Conservation (phyloP, 2,888 invertebrate species). For the Flabesymbios commensalis region DNA sequence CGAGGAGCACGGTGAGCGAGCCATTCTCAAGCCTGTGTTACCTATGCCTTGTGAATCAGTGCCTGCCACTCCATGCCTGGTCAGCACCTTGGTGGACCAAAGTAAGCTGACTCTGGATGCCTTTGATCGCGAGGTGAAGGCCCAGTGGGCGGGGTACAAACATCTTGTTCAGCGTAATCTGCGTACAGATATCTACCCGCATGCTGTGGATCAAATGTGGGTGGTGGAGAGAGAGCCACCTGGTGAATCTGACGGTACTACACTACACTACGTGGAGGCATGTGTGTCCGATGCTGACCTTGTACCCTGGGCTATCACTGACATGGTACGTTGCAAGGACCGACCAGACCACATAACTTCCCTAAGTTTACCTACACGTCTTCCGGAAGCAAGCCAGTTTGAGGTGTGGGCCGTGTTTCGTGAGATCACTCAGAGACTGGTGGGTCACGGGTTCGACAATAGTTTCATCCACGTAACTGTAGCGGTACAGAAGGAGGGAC, state of each 20-base stretch:
- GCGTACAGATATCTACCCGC: no score
- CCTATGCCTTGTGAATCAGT: not conserved
- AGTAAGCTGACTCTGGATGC: not conserved
- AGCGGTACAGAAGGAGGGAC: not conserved
- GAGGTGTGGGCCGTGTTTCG: conserved; percentile 13
- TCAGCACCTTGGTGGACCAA: no score
- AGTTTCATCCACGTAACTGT: conserved; percentile 2
- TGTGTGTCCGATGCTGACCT: conserved; percentile 6
- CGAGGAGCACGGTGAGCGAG: not conserved
- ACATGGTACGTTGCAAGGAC: not conserved
- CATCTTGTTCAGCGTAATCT: not conserved
- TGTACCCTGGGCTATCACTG: conserved; percentile 10
- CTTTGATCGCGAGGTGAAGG: not conserved
- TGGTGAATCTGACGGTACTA: not conserved
- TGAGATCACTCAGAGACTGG: conserved; percentile 1
- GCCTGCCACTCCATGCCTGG: no score
- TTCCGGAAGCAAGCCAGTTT: not conserved
- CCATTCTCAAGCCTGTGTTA: not conserved
- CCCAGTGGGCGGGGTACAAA: not conserved
- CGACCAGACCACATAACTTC: not conserved
- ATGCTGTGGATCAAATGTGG: not conserved
- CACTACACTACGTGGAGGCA: conserved; percentile 9
- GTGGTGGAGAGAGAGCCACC: conserved; percentile 1
- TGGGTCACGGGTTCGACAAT: conserved; percentile 11
- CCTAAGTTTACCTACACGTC: not conserved